Percentiles rank a stretch among this genome's conserved stretches.
Evolutionary conservation across 1,140 invertebrate species (phyloP).

Genomic region (Zeugodacus cucurbitae): DNA sequence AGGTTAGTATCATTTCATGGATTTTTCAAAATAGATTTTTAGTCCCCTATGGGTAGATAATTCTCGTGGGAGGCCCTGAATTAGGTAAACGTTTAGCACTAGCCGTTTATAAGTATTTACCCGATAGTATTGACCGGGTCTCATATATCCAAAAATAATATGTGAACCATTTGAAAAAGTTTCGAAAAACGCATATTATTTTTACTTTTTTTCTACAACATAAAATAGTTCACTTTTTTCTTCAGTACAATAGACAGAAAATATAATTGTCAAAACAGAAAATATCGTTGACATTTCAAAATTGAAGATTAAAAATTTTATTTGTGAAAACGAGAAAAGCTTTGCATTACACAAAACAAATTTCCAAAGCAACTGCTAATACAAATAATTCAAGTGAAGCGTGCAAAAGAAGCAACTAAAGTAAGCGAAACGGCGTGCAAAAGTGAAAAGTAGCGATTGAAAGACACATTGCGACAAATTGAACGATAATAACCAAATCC

Average conservation of each 20-base stretch:
- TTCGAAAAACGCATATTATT: too few species aligned
- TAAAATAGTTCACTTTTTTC: not conserved
- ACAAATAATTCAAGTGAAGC: not conserved
- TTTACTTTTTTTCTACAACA: not conserved
- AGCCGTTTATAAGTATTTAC: too few species aligned
- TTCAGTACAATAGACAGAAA: not conserved
- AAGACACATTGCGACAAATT: not conserved
- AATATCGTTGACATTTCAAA: not conserved
- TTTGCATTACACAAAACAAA: not conserved
- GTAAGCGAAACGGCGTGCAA: not conserved
- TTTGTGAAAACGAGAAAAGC: not conserved
- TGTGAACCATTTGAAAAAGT: too few species aligned
- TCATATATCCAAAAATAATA: too few species aligned
- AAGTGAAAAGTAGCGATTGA: not conserved
- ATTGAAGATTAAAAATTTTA: constrained; percentile 2
- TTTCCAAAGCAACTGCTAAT: not conserved
- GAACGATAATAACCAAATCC: not conserved
- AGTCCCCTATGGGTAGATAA: too few species aligned
- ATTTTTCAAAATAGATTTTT: too few species aligned
- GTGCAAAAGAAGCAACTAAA: not conserved
- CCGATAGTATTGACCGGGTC: too few species aligned
- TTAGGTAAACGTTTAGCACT: too few species aligned
- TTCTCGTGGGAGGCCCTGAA: too few species aligned
- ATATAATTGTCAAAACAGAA: not conserved
- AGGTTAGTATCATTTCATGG: too few species aligned